Conservation (phyloP, 1,140 invertebrate genomes). For the Tetramorium parvispinum region DNA sequence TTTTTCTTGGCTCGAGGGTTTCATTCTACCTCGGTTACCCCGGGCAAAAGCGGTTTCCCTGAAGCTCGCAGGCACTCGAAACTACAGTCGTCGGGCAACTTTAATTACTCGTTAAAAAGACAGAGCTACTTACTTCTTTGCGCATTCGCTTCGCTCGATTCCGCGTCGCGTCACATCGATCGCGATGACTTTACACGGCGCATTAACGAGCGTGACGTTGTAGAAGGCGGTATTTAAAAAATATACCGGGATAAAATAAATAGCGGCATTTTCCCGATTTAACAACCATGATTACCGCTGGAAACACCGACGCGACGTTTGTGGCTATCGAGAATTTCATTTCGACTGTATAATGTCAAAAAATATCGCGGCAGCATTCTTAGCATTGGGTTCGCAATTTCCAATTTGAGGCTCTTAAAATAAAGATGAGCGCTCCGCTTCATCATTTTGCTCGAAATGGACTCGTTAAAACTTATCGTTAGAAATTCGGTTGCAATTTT, state of each 20-base stretch:
- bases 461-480: not conserved
- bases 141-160: constrained; percentile 11
- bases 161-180: constrained; percentile 27
- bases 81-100: constrained; percentile 13
- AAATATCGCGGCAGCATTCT: not conserved
- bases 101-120: constrained; percentile 52
- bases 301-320: not conserved
- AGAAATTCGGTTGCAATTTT: not conserved
- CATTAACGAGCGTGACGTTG: constrained; percentile 2
- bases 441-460: not conserved
- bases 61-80: not conserved
- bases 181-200: constrained; percentile 10
- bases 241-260: not conserved
- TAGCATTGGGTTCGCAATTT: not conserved
- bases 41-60: not conserved
- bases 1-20: constrained; percentile 22
- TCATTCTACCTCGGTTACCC: constrained; percentile 9
- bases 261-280: not conserved
- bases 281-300: not conserved
- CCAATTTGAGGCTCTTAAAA: not conserved
- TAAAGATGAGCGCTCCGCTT: not conserved
- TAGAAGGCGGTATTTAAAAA: not conserved
- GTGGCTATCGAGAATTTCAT: not conserved
- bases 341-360: not conserved
- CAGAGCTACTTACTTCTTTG: constrained; percentile 7